phyloP scores from a whole-genome alignment of 1,140 invertebrate species.

The Pissodes strobi region DNA sequence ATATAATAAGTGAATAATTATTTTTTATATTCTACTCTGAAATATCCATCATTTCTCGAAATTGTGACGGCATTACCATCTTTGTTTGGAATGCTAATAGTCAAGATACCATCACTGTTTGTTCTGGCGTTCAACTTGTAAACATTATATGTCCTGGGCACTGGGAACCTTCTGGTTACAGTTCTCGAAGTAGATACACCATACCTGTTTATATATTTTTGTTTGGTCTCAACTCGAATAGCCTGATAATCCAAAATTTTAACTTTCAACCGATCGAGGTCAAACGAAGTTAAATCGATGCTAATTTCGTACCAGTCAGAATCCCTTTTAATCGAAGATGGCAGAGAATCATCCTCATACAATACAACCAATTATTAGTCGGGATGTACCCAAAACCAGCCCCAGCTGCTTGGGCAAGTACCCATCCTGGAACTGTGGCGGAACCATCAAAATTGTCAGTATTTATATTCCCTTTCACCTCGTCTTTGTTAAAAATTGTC shows the following conservation, averaged over 20 bases:
- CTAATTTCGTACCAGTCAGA: conserved; percentile 14
- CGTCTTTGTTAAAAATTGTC: neutral
- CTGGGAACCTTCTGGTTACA: conserved; percentile 11
- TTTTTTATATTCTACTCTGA: neutral
- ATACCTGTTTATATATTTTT: conserved; percentile 13
- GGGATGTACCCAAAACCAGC: neutral
- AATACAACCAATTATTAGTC: neutral
- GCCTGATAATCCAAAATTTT: neutral
- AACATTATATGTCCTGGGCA: conserved; percentile 18
- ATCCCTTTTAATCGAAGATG: conserved; percentile 13
- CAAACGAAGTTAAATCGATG: conserved; percentile 11
- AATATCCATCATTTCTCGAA: neutral
- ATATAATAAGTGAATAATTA: neutral
- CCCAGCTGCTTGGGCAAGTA: conserved; percentile 6
- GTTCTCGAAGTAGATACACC: conserved; percentile 9
- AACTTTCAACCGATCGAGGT: conserved; percentile 10
- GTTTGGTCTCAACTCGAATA: conserved; percentile 7
- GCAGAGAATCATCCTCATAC: neutral
- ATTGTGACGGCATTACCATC: no score
- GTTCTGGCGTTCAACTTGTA: neutral
- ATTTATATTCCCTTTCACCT: conserved; percentile 3
- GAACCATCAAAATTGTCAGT: conserved; percentile 6
- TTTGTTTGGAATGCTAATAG: neutral
- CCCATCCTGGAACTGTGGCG: conserved; percentile 7
- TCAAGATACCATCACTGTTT: neutral